Evolutionary conservation across 2,888 invertebrate genomes (phyloP).

Genomic region (Eledona agricola): DNA sequence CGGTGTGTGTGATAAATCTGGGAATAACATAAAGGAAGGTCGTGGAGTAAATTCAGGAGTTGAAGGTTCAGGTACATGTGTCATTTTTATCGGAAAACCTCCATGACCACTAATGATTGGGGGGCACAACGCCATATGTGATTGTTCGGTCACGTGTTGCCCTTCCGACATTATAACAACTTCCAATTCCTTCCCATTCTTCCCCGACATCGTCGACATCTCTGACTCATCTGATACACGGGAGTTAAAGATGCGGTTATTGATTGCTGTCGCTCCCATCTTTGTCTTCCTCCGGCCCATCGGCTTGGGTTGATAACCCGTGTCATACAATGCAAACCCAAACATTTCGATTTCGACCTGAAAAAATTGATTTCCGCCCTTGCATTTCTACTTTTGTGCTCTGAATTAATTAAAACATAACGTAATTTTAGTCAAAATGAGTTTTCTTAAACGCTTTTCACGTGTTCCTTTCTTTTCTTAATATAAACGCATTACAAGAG

Average conservation of each 20-base stretch:
- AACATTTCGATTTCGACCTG: too few species aligned
- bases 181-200: constrained; percentile 32
- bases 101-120: constrained; percentile 32
- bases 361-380: constrained; percentile 22
- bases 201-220: constrained; percentile 35
- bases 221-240: constrained; percentile 35
- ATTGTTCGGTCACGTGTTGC: constrained; percentile 35
- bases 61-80: constrained; percentile 26
- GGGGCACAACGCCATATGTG: constrained; percentile 27
- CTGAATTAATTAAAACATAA: constrained; percentile 30
- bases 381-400: constrained; percentile 19
- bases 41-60: constrained; percentile 26
- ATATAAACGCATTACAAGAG: constrained; percentile 26
- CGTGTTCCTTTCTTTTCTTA: constrained; percentile 23
- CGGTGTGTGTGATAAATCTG: constrained; percentile 25
- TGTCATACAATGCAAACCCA: too few species aligned
- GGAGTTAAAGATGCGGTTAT: constrained; percentile 36
- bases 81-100: constrained; percentile 29
- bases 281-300: constrained; percentile 36
- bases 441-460: constrained; percentile 25
- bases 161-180: constrained; percentile 34
- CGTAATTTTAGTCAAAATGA: constrained; percentile 27
- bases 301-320: too few species aligned
- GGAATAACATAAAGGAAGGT: constrained; percentile 25
- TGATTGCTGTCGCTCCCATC: constrained; percentile 38